These are phyloP conservation scores for Ceyx margarethae DNA, from an alignment of 2,113 vertebrate species.

Conservation along the genomic window DNA sequence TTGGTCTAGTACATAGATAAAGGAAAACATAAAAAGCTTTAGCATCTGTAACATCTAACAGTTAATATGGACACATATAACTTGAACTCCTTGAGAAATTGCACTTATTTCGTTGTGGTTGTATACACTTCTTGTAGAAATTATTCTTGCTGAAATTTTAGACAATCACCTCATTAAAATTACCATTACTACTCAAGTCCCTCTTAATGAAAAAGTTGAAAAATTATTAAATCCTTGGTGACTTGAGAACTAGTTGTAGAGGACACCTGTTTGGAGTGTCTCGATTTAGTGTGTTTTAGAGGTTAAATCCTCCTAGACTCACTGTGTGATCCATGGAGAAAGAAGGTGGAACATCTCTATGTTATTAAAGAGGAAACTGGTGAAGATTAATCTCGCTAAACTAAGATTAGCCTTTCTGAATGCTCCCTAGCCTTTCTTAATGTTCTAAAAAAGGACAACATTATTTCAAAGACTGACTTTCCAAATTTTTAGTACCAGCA, in stretches of 20 bases:
- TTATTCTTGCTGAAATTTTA: constrained; percentile 6
- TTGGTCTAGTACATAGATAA: constrained; percentile 53
- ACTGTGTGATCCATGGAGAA: not conserved
- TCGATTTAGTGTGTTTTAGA: not conserved
- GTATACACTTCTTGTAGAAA: not conserved
- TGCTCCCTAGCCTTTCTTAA: not conserved
- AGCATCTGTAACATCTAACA: constrained; percentile 46
- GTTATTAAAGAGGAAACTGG: not conserved
- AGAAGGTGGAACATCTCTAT: not conserved
- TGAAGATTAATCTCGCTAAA: not conserved
- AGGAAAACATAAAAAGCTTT: constrained; percentile 37
- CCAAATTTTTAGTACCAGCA: not conserved
- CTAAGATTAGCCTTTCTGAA: not conserved
- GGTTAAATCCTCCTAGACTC: not conserved
- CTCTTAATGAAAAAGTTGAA: not conserved
- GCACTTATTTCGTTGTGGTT: constrained; percentile 33
- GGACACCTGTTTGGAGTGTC: not conserved
- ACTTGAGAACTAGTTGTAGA: not conserved
- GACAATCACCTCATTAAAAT: not conserved
- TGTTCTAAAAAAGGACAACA: not conserved
- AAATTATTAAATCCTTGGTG: not conserved
- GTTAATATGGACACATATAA: constrained; percentile 37
- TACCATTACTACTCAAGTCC: not conserved
- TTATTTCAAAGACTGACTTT: not conserved
- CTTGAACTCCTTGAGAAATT: constrained; percentile 44